A percentile compares a stretch with the other conserved stretches of the same genome.
These are phyloP conservation scores for Syndactyla subalaris DNA, from an alignment of 2,797 vertebrate genomes.

Conservation along the genomic window DNA sequence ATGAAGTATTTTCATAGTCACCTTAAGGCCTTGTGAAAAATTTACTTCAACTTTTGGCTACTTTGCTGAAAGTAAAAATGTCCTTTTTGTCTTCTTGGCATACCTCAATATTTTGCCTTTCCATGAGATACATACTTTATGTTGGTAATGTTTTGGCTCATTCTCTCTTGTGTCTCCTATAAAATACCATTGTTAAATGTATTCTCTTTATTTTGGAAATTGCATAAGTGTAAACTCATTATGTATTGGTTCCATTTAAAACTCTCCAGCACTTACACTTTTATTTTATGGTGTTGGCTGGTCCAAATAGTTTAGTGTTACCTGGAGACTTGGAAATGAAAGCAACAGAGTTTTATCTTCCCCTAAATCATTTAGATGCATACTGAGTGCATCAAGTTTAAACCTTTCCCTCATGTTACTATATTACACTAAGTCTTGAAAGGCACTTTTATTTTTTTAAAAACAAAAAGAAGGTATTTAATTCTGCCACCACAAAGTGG, in stretches of 20 bases:
- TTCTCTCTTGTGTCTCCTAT: background rate
- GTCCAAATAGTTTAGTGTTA: background rate
- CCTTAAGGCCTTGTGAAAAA: background rate
- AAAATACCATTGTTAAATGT: background rate
- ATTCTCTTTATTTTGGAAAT: background rate
- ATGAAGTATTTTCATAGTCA: conserved; percentile 18
- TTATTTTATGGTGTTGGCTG: background rate
- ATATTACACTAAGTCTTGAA: background rate
- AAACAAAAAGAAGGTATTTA: background rate
- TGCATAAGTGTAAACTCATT: background rate
- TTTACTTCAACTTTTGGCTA: background rate
- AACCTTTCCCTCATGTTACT: background rate
- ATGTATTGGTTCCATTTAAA: background rate
- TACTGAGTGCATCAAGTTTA: background rate
- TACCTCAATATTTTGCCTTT: background rate
- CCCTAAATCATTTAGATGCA: background rate
- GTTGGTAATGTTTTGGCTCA: background rate
- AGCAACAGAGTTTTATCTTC: background rate
- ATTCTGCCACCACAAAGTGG: background rate
- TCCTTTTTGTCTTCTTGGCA: background rate
- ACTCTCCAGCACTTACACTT: background rate
- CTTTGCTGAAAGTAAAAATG: background rate
- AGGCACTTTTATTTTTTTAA: background rate
- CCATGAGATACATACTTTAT: background rate
- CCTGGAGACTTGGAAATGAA: background rate